Base-by-base conservation (phyloP, 2,888 invertebrate species). In the Xanthia togata region DNA sequence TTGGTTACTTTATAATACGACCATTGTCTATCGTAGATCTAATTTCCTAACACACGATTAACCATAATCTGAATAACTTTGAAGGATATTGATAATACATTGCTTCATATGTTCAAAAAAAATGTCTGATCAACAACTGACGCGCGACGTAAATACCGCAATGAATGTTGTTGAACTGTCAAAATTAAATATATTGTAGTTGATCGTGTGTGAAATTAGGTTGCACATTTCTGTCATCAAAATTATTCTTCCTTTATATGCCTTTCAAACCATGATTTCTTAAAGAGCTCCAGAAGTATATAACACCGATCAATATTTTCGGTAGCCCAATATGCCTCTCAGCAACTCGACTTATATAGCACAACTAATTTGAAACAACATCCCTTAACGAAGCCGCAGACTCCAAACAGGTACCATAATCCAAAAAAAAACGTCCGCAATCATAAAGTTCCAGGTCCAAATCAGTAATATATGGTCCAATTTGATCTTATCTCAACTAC, bases 401-500 rank as follows among this genome's bases (percentile, higher is more conserved):
- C 31, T 55, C 55, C n/a, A 69, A 76, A 69, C 35, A 65, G 64
- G 70, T 73, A 75, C 57, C 62, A 74, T 74, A 77, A 73, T 69
- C 53, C 78, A 73, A 73, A 76, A 41, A n/a, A 82, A 82, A 82
- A 68, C 55, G 23, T n/a, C 38, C 26, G 60, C 84, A 83, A 84
- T 83, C 83, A 89, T 88, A 88, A 85, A 79, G 78, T 81, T 85
- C 78, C 80, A 79, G 78, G 76, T 81, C 84, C 79, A 82, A 84
- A 85, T 84, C 78, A 70, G 81, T 84, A 87, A 89, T 83, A 87
- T 84, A 89, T 84, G 79, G 85, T 79, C 86, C 88, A 88, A 89
- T 86, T 88, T 87, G 90, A 88, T 88, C 81, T 76, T 86, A 86
- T 88, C 86, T 85, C 76, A 86, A 89, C 89, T 87, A 86, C 89